A percentile compares a stretch with the other conserved stretches of the same genome.
phyloP scores from a whole-genome alignment of 2,113 vertebrate genomes.

The Otus sunia region DNA sequence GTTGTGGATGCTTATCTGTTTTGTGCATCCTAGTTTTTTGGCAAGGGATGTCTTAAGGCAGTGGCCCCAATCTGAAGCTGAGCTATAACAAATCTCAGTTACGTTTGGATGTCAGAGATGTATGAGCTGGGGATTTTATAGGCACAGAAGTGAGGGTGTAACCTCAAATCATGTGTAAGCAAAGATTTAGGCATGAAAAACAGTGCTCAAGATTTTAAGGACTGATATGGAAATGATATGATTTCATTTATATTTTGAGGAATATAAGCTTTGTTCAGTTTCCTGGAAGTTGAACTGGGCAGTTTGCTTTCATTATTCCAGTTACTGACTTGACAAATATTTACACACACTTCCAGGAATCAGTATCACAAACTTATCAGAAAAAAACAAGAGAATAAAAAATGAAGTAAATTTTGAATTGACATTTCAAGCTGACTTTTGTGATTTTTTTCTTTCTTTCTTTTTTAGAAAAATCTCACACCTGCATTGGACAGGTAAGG shows the following conservation, averaged over 20 bases:
- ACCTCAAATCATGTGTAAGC: not conserved
- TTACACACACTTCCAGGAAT: not conserved
- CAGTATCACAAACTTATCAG: not conserved
- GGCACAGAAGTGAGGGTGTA: not conserved
- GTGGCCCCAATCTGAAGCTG: not conserved
- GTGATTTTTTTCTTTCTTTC: not conserved
- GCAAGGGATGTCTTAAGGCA: not conserved
- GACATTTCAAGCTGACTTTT: not conserved
- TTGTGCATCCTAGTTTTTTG: not conserved
- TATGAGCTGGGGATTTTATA: not conserved
- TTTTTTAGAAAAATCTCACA: not conserved
- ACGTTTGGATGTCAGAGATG: not conserved
- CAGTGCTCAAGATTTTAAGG: not conserved
- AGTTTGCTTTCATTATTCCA: not conserved
- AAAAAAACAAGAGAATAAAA: not conserved
- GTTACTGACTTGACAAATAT: not conserved
- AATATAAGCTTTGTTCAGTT: not conserved
- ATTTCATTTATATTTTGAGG: not conserved
- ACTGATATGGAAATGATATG: not conserved
- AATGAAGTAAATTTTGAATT: not conserved
- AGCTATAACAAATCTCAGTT: not conserved
- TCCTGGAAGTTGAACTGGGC: not conserved
- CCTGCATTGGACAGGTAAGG: not conserved
- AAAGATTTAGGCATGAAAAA: not conserved
- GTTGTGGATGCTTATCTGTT: not conserved